These are phyloP conservation scores for Zophobas morio DNA, from an alignment of 1,140 invertebrate genomes.

Conservation along the genomic window DNA sequence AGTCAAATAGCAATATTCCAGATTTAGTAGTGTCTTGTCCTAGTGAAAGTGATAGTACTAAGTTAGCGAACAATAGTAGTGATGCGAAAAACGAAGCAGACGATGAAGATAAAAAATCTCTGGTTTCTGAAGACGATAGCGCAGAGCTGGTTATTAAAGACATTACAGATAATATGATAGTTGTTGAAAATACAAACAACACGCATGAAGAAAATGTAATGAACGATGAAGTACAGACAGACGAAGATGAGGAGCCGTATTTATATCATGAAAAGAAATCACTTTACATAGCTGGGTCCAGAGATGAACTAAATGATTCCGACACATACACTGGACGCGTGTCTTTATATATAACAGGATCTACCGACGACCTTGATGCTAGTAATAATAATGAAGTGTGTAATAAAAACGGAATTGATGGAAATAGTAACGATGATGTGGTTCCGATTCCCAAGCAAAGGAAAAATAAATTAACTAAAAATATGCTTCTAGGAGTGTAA, in stretches of 20 bases:
- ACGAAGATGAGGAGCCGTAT: slow-evolving; percentile 1
- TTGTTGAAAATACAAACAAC: slow-evolving; percentile 8
- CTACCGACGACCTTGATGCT: slow-evolving; percentile 35
- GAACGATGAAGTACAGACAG: not conserved
- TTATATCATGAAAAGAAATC: slow-evolving; percentile 48
- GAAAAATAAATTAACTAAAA: slow-evolving; percentile 51
- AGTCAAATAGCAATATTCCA: slow-evolving; percentile 39
- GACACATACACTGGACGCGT: slow-evolving; percentile 32
- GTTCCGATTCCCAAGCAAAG: slow-evolving; percentile 49
- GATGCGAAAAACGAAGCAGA: not conserved
- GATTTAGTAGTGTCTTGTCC: slow-evolving; percentile 34
- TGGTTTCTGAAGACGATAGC: slow-evolving; percentile 15
- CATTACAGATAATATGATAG: slow-evolving; percentile 34
- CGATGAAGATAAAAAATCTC: slow-evolving; percentile 14
- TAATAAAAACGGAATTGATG: slow-evolving; percentile 38
- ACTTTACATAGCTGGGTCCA: slow-evolving; percentile 49
- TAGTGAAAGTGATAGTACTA: slow-evolving; percentile 36
- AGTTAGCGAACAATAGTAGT: slow-evolving; percentile 27
- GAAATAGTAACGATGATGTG: slow-evolving; percentile 33
- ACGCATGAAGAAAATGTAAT: not conserved
- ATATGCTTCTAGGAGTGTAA: slow-evolving; percentile 38
- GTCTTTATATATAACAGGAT: slow-evolving; percentile 49
- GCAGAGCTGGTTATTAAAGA: slow-evolving; percentile 26
- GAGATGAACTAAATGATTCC: slow-evolving; percentile 39
- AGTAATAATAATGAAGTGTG: slow-evolving; percentile 37